A percentile compares a stretch with the other conserved stretches of the same genome.
Conservation (phyloP, 1,140 invertebrate genomes). For the Drosophila triauraria region DNA sequence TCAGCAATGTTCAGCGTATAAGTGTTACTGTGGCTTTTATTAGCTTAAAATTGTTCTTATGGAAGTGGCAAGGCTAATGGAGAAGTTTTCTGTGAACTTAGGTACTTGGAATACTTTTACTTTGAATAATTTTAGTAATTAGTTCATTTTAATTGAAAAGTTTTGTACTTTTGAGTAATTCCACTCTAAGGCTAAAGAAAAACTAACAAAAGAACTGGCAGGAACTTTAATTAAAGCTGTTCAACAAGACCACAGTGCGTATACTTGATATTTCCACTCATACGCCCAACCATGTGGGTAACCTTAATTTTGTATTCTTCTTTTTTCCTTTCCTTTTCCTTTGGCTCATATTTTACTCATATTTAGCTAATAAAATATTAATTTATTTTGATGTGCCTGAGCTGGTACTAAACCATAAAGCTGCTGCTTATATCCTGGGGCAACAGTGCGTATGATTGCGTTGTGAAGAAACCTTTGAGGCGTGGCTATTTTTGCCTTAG, state of each 20-base stretch:
- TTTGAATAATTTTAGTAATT: not conserved
- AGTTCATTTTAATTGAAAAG: too few relatives aligned
- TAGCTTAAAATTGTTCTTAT: not conserved
- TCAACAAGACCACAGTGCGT: not conserved
- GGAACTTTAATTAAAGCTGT: too few relatives aligned
- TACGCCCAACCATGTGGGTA: too few relatives aligned
- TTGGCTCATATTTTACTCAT: not conserved
- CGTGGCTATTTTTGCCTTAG: slow-evolving; percentile 4
- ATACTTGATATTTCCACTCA: not conserved
- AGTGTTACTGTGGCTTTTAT: not conserved
- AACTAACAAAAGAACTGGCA: too few relatives aligned
- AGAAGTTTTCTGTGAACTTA: not conserved
- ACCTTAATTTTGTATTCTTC: not conserved
- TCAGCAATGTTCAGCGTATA: not conserved
- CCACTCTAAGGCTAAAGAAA: too few relatives aligned
- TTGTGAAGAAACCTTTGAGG: not conserved
- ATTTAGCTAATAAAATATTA: slow-evolving; percentile 9
- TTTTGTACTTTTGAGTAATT: too few relatives aligned
- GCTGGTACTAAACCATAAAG: slow-evolving; percentile 3
- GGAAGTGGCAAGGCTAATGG: not conserved
- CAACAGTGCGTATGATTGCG: slow-evolving; percentile 43
- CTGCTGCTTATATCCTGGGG: not conserved
- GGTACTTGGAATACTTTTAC: not conserved
- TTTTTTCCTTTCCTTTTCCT: not conserved
- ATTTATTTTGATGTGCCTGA: slow-evolving; percentile 1